Percentiles rank a stretch among this genome's conserved stretches.
phyloP scores from a whole-genome alignment of 2,797 vertebrate species.

The Ctenopoma kingsleyae region DNA sequence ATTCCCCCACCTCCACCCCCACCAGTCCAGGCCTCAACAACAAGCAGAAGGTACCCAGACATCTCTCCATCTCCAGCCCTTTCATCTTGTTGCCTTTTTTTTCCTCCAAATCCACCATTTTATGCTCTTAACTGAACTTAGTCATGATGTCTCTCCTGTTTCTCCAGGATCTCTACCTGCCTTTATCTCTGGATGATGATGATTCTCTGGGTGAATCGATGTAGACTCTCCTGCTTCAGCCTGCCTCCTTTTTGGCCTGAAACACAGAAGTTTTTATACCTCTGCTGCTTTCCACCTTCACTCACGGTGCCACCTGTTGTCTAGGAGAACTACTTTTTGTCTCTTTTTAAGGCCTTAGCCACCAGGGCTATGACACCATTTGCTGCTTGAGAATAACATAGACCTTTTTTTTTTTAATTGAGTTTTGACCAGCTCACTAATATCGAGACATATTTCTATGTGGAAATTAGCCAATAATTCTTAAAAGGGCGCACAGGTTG shows the following conservation, averaged over 20 bases:
- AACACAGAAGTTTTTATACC: constrained; percentile 72
- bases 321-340: constrained; percentile 66
- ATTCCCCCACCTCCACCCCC: constrained; percentile 97
- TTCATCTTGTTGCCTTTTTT: neutral
- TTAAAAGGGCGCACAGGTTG: constrained; percentile 31
- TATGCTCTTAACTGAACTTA: neutral
- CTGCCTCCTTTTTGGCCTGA: constrained; percentile 67
- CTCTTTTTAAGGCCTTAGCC: constrained; percentile 66
- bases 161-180: constrained; percentile 95
- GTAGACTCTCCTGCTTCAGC: constrained; percentile 82
- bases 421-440: constrained; percentile 31
- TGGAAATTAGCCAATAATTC: constrained; percentile 30
- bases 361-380: constrained; percentile 69
- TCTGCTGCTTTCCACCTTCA: constrained; percentile 73
- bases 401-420: constrained; percentile 15
- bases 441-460: constrained; percentile 31
- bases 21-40: constrained; percentile 95
- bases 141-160: constrained; percentile 16
- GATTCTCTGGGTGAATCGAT: constrained; percentile 97
- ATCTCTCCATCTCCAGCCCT: constrained; percentile 1
- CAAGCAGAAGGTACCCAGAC: constrained; percentile 95
- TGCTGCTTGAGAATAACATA: constrained; percentile 80
- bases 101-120: neutral
- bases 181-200: constrained; percentile 97
- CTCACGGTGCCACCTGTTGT: constrained; percentile 76